Conservation (phyloP, 2,797 vertebrate species). For the Naso thynnoides region DNA sequence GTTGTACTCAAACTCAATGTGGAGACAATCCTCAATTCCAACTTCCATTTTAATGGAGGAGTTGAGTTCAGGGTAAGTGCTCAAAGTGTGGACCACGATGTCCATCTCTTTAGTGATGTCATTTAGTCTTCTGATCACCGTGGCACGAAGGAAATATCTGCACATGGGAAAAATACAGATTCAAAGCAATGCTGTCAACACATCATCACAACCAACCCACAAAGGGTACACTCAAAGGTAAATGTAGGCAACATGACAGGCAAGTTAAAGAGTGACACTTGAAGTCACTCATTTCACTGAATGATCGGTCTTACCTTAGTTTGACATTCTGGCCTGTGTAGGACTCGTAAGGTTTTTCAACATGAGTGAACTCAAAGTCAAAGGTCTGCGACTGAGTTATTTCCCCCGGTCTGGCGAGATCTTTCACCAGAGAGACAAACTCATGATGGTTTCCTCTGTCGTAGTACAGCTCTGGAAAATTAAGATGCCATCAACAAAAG, state of each 20-base stretch:
- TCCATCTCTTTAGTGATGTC: constrained; percentile 98
- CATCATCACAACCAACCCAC: background rate
- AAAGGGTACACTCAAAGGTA: background rate
- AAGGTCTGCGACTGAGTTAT: constrained; percentile 96
- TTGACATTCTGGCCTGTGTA: constrained; percentile 99
- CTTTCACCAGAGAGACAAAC: constrained; percentile 98
- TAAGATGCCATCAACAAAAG: background rate
- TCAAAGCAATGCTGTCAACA: background rate
- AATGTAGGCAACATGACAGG: background rate
- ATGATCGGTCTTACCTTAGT: constrained; percentile 86
- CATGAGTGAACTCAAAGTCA: constrained; percentile 98
- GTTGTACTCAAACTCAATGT: constrained; percentile 99
- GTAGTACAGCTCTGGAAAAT: constrained; percentile 92
- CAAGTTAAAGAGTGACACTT: constrained; percentile 45
- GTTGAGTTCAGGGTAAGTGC: constrained; percentile 97
- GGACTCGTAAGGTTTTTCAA: constrained; percentile 98
- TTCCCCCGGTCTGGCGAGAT: constrained; percentile 95
- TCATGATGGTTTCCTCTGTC: constrained; percentile 98
- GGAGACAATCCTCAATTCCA: constrained; percentile 98
- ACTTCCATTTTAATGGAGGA: constrained; percentile 99
- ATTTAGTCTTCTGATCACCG: constrained; percentile 94
- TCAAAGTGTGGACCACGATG: constrained; percentile 96
- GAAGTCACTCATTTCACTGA: constrained; percentile 19
- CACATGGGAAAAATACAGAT: constrained; percentile 16
- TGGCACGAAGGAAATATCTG: constrained; percentile 98